phyloP scores from a whole-genome alignment of 2,797 vertebrate genomes.

The Brachyrhaphis roseni region DNA sequence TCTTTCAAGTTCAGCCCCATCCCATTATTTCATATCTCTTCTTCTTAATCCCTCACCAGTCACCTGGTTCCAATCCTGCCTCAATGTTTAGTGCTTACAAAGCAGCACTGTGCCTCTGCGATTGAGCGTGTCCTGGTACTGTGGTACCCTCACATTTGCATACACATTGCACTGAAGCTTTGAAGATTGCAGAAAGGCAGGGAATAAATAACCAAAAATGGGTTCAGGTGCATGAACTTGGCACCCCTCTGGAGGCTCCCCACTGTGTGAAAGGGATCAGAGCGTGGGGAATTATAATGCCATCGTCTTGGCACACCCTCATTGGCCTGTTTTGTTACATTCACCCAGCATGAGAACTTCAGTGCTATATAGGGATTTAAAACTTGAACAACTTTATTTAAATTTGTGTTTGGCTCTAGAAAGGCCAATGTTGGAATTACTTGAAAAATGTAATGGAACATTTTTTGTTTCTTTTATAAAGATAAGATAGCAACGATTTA shows the following conservation, averaged over 20 bases:
- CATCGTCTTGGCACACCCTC: constrained; percentile 53
- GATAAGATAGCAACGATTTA: constrained; percentile 32
- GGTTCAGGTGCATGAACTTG: constrained; percentile 68
- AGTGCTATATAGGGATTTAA: constrained; percentile 38
- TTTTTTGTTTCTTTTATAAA: constrained; percentile 14
- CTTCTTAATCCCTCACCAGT: constrained; percentile 70
- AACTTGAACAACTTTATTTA: constrained; percentile 47
- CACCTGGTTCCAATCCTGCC: constrained; percentile 69
- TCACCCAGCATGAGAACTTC: constrained; percentile 47
- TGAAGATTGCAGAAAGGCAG: constrained; percentile 66
- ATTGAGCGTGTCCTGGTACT: constrained; percentile 66
- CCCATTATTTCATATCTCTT: constrained; percentile 76
- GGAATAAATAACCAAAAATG: constrained; percentile 71
- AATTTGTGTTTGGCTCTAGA: constrained; percentile 37
- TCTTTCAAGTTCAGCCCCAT: constrained; percentile 74
- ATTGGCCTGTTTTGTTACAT: constrained; percentile 53
- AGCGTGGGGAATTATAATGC: constrained; percentile 54
- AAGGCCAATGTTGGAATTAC: constrained; percentile 43
- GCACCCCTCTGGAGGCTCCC: constrained; percentile 49
- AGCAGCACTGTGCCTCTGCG: constrained; percentile 68
- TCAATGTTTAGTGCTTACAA: constrained; percentile 76
- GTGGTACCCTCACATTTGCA: constrained; percentile 73
- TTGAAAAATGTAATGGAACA: constrained; percentile 20
- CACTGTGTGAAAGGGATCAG: constrained; percentile 43
- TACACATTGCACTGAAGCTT: constrained; percentile 69